phyloP scores from a whole-genome alignment of 2,888 invertebrate species.

The Clanis bilineata region DNA sequence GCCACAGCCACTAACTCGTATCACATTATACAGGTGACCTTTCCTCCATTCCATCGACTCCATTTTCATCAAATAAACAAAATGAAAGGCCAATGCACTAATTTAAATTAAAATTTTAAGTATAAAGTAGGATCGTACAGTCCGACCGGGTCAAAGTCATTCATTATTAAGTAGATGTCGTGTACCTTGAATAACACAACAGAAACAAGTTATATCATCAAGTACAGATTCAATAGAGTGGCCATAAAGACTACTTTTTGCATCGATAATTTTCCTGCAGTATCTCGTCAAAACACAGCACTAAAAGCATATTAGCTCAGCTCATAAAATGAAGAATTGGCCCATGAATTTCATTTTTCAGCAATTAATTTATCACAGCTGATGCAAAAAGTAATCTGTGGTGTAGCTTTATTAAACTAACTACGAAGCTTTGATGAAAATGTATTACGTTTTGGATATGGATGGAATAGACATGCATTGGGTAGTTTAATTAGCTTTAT shows the following conservation, averaged over 20 bases:
- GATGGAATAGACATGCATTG: too few species aligned
- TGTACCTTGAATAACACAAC: background rate
- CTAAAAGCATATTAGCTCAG: too few species aligned
- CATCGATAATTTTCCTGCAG: background rate
- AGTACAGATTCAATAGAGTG: background rate
- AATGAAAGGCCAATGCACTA: background rate
- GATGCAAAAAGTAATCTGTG: too few species aligned
- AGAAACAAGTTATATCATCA: background rate
- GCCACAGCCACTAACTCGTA: slow-evolving; percentile 70
- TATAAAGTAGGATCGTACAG: background rate
- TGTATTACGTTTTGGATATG: too few species aligned
- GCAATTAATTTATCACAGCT: too few species aligned
- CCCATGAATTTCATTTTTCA: too few species aligned
- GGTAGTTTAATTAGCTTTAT: too few species aligned
- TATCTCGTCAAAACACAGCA: too few species aligned
- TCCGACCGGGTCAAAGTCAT: background rate
- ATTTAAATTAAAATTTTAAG: background rate
- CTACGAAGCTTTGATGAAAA: too few species aligned
- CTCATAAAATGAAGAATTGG: too few species aligned
- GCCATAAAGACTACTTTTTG: background rate
- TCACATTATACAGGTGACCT: slow-evolving; percentile 36
- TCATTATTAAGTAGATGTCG: background rate
- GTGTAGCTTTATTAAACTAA: too few species aligned
- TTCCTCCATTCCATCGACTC: background rate
- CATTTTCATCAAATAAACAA: background rate